Base-by-base conservation (phyloP, 2,113 vertebrate species). In the Pterophyllum scalare region DNA sequence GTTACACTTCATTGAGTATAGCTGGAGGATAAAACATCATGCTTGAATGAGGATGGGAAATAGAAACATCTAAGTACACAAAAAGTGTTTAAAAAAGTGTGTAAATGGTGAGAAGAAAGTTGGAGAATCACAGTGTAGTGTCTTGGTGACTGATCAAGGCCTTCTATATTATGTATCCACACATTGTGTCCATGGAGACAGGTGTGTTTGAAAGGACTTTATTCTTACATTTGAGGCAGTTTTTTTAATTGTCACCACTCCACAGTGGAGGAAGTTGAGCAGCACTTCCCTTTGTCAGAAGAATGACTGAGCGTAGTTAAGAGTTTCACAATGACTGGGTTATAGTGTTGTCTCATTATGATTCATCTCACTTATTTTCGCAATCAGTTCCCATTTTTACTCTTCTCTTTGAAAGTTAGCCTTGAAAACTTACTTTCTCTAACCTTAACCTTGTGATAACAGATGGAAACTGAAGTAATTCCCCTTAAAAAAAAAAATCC, bases 311-410 rank as follows among this genome's bases (percentile, higher is more conserved):
- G 17, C 14, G 4, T 24, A 62, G 74, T 19, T 54, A 11, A 65
- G 46, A 4, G 17, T 59, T 81, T 81, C 49, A 72, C 70, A 77
- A 88, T 13, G 20, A 26, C 38, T 60, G 67, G 19, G 62, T 84
- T 26, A 70, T 43, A 40, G 6, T 62, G 22, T 31, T 15, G 22
- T 60, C 40, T 85, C 81, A 84, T 57, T 26, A 77, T 82, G 65
- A 83, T 33, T 64, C 59, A 22, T 61, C 43, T 9, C 31, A 12
- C 13, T 59, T 46, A 26, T 54, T 72, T 67, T 56, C 2, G 2
- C 54, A n/a, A 31, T 75, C 35, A 54, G 5, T 84, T 88, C 65
- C 40, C 2, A 0, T 72, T 80, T 75, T 67, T 43, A 54, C 14
- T 8, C 38, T n/a, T 54, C 14, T 64, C 35, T 58, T 61, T 61